Conservation (phyloP, 2,797 vertebrate genomes). For the Triplophysa bombifrons region DNA sequence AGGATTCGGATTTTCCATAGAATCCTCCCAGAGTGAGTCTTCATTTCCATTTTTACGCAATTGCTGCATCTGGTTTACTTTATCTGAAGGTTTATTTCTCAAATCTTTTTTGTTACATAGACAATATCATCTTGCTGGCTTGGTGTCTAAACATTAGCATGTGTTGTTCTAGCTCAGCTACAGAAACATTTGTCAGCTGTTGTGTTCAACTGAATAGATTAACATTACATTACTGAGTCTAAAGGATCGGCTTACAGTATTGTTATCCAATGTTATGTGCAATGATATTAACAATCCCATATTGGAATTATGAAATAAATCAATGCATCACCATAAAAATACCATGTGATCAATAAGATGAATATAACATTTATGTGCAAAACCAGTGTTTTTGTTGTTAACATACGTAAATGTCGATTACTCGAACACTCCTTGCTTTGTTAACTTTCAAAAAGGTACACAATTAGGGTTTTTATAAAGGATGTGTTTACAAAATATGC, state of each 20-base stretch:
- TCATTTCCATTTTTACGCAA: conserved; percentile 5
- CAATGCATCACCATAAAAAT: neutral
- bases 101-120: conserved; percentile 8
- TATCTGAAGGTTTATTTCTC: conserved; percentile 6
- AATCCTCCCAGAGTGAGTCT: conserved; percentile 23
- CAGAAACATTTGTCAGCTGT: conserved; percentile 42
- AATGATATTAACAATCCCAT: neutral
- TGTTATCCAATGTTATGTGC: neutral
- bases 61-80: conserved; percentile 15
- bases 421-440: neutral
- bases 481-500: too few relatives aligned
- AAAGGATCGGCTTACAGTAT: neutral
- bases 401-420: neutral
- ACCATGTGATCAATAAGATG: neutral
- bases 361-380: neutral
- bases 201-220: conserved; percentile 12
- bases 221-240: neutral
- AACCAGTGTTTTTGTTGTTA: neutral
- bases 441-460: neutral
- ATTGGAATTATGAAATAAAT: too few relatives aligned
- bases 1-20: conserved; percentile 18
- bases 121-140: conserved; percentile 45
- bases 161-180: conserved; percentile 52
- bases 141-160: conserved; percentile 56
- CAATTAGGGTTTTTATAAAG: neutral